phyloP scores from a whole-genome alignment of 2,888 invertebrate genomes.

The Leptinotarsa juncta region DNA sequence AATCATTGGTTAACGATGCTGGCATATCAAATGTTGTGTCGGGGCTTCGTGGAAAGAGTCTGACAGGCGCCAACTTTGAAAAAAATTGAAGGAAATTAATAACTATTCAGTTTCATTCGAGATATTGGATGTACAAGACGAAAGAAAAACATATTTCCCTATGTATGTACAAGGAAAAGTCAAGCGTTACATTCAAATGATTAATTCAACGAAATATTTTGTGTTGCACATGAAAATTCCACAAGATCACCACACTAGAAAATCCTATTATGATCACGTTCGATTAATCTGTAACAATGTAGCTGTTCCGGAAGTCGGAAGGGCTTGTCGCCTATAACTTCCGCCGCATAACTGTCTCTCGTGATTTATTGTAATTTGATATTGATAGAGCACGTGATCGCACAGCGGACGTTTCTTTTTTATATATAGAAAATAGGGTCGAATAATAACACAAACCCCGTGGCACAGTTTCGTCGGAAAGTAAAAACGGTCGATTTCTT shows the following conservation, averaged over 20 bases:
- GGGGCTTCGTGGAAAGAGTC: no score
- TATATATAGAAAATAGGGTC: slow-evolving; percentile 26
- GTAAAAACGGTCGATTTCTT: slow-evolving; percentile 15
- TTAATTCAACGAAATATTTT: no score
- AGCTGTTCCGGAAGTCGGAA: slow-evolving; percentile 39
- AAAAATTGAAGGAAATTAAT: no score
- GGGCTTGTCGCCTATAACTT: slow-evolving; percentile 47
- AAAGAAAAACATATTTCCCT: no score
- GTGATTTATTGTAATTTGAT: slow-evolving; percentile 46
- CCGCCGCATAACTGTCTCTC: slow-evolving; percentile 45
- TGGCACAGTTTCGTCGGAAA: slow-evolving; percentile 14
- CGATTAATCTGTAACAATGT: slow-evolving; percentile 17
- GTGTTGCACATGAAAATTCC: background rate
- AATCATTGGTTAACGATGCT: no score
- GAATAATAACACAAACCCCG: slow-evolving; percentile 24
- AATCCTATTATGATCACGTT: slow-evolving; percentile 10
- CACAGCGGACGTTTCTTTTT: slow-evolving; percentile 27
- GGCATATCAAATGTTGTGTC: no score
- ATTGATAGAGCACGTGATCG: slow-evolving; percentile 42
- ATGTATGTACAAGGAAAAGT: no score
- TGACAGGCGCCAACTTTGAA: no score
- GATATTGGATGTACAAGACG: no score
- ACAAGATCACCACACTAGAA: background rate
- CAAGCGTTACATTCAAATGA: no score
- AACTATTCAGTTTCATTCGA: no score